Evolutionary conservation across 2,888 invertebrate genomes (phyloP), one percentile per base, ranked within the genome.

Genomic region (Apotomis betuletana): DNA sequence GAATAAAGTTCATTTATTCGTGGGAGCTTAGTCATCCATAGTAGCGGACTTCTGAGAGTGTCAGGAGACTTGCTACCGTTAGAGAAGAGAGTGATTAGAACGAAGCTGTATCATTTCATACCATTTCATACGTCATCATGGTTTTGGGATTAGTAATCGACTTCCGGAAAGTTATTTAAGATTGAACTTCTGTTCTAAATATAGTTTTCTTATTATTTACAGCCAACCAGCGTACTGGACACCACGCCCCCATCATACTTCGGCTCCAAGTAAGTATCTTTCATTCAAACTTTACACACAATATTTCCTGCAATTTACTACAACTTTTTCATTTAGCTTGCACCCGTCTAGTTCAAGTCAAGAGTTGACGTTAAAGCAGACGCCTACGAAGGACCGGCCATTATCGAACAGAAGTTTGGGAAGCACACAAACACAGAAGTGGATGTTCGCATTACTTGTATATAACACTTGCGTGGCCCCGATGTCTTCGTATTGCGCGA

Each of bases 381-480:
- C 74, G 15, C 78, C 78, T 67, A 74, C 77, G 27, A 78, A 82
- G 75, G 79, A 79, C 76, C 75, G 73, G 4, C 75, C 79, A 1
- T 13, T 81, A 36, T 73, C 76, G 3, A 79, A 82, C 15, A 77
- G 79, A 58, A 76, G 79, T 9, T 41, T 81, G 3, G 73, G 75
- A 41, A 46, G 76, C 3, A 74, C 80, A 46, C 82, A 82, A 46
- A 84, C 87, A 0, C 89, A 87, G 73, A 88, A 85, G 70, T 92
- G 92, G 93, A 89, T 91, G 91, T 78, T 88, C 54, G 90, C 89
- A 0, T 75, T 93, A n/a, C 83, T 93, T 5, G 73, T 92, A 60
- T 93, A 92, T 78, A 90, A 92, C 63, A 85, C 89, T 4, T 93
- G 93, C 74, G 79, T 92, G 27, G 91, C 90, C 0, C 92, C 93